Evolutionary conservation across 2,113 vertebrate genomes (phyloP), one percentile per base, ranked within the genome.

Genomic region (Erinaceus europaeus): DNA sequence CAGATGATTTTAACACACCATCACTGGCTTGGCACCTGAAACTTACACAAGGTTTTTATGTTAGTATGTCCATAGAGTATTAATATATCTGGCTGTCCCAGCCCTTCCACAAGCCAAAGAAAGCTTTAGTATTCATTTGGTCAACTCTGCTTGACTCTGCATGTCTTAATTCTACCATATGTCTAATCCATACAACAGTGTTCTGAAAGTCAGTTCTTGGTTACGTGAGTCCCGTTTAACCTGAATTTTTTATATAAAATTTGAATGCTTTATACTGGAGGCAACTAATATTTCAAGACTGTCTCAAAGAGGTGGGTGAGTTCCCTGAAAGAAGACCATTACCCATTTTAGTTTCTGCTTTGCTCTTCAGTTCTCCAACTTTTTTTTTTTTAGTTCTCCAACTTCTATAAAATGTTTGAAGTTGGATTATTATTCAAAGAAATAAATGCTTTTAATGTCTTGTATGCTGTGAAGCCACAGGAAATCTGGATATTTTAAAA

Each of bases 31-130:
- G 82, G 71, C 82, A 93, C 94, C 90, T 91, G 88, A 91, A 76
- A 81, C 84, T 86, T 81, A 42, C 50, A 69, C 79, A 88, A 91
- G 75, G 88, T 91, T 85, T 93, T 90, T 67, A 82, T 80, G 64
- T 68, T n/a, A 59, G 25, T 52, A 3, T 61, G 87, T 32, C 87
- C 62, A 77, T 55, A 88, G 52, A 88, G 64, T 46, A 53, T 83
- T 57, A 85, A 67, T 73, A 34, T 44, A 68, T 74, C 79, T 93
- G 89, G 91, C 93, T 80, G 62, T 18, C 42, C 59, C 62, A 18
- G 67, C 32, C 25, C 86, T 90, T 48, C 73, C n/a, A 27, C 6
- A n/a, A 88, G 92, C 92, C 94, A 94, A 90, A 85, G 89, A 85
- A 94, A 93, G 79, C 88, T 83, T 38, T 8, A 44, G 40, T 62